phyloP scores from a whole-genome alignment of 2,113 vertebrate species.

The Pseudois nayaur region DNA sequence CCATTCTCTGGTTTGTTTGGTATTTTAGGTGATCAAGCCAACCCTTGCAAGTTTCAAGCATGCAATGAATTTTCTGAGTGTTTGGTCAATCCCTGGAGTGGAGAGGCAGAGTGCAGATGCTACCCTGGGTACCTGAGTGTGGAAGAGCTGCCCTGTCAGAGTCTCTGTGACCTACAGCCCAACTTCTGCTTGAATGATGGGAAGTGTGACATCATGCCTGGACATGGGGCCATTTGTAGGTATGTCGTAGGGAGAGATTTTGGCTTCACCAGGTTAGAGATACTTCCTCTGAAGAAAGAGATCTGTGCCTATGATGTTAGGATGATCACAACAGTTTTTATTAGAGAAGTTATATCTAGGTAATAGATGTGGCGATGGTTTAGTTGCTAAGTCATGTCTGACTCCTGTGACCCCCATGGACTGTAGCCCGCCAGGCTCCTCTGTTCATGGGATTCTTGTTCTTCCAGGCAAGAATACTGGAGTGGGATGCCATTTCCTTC shows the following conservation, averaged over 20 bases:
- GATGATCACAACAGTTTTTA: background rate
- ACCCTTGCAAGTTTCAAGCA: conserved; percentile 96
- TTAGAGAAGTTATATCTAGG: background rate
- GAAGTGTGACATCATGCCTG: conserved; percentile 93
- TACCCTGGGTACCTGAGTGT: conserved; percentile 91
- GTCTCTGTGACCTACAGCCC: conserved; percentile 89
- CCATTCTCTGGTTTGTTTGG: conserved; percentile 18
- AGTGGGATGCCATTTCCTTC: background rate
- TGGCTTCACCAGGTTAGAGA: background rate
- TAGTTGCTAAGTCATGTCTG: background rate
- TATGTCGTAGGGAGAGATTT: conserved; percentile 62
- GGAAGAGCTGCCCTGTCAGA: conserved; percentile 91
- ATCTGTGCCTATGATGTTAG: background rate
- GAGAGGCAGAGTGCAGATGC: conserved; percentile 94
- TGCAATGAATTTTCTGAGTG: conserved; percentile 95
- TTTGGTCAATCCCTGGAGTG: conserved; percentile 88
- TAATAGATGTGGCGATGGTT: background rate
- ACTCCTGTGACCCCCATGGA: background rate
- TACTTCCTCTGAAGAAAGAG: background rate
- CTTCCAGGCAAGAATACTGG: background rate
- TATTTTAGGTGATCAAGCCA: conserved; percentile 88
- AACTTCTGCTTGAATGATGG: conserved; percentile 96
- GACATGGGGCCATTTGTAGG: conserved; percentile 96
- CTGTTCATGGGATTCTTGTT: background rate
- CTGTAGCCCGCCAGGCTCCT: background rate